Percentiles rank a stretch among this genome's conserved stretches.
These are phyloP conservation scores for Syrmaticus mikado DNA, from an alignment of 2,113 vertebrate genomes.

Conservation along the genomic window DNA sequence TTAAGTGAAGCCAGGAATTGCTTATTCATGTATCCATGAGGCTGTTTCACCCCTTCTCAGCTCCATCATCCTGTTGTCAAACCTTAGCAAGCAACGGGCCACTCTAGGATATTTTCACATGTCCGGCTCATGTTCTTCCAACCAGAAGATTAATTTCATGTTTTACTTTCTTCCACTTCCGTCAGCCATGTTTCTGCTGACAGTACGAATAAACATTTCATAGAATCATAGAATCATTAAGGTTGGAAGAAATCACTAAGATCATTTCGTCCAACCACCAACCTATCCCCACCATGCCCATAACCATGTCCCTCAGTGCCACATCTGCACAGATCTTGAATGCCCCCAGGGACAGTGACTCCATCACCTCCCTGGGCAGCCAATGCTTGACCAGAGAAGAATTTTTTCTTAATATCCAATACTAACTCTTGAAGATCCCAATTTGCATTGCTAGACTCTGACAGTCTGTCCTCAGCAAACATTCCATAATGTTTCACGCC, in stretches of 20 bases:
- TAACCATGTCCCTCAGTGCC: too few relatives aligned
- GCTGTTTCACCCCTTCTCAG: not conserved
- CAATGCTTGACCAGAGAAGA: too few relatives aligned
- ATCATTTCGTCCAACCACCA: too few relatives aligned
- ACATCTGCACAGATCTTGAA: too few relatives aligned
- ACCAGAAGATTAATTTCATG: not conserved
- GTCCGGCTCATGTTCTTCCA: not conserved
- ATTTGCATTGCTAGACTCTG: not conserved
- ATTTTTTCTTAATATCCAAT: too few relatives aligned
- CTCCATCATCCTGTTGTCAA: not conserved
- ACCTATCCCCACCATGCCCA: too few relatives aligned
- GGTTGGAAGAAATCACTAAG: too few relatives aligned
- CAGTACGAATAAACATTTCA: rapidly evolving
- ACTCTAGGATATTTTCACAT: rapidly evolving
- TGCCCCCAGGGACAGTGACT: too few relatives aligned
- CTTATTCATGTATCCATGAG: not conserved
- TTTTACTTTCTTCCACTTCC: not conserved
- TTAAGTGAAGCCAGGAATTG: not conserved
- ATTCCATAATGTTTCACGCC: not conserved
- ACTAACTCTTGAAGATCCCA: not conserved
- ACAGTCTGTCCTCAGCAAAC: not conserved
- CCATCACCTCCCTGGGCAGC: too few relatives aligned
- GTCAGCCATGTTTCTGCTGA: not conserved
- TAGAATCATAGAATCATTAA: too few relatives aligned
- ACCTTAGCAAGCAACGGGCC: not conserved